phyloP scores from a whole-genome alignment of 2,113 vertebrate species.

The Litocranius walleri region DNA sequence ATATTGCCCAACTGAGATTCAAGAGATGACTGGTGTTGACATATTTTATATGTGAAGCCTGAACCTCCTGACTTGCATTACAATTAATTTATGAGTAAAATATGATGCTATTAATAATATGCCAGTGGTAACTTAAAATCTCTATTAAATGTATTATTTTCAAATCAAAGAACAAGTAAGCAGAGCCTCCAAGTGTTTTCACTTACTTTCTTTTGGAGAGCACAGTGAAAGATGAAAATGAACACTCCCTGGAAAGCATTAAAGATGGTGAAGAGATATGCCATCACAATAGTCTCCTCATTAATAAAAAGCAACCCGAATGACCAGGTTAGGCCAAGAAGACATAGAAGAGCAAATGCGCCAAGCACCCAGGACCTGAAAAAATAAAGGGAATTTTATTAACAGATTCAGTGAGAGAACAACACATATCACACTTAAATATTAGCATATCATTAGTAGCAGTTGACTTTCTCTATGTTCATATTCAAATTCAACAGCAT shows the following conservation, averaged over 20 bases:
- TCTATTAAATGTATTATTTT: not conserved
- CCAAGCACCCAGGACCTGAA: constrained; percentile 98
- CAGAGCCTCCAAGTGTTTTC: not conserved
- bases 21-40: not conserved
- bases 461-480: constrained; percentile 82
- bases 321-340: constrained; percentile 97
- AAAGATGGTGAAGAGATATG: constrained; percentile 99
- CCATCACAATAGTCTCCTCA: constrained; percentile 95
- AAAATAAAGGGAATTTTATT: constrained; percentile 78
- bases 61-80: not conserved
- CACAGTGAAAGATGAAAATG: constrained; percentile 99
- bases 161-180: not conserved
- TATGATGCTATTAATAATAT: not conserved
- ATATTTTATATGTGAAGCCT: not conserved
- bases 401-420: constrained; percentile 51
- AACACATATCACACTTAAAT: constrained; percentile 45
- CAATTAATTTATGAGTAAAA: not conserved
- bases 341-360: constrained; percentile 94
- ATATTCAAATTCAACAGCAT: constrained; percentile 81
- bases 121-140: not conserved
- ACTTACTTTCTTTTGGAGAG: constrained; percentile 98
- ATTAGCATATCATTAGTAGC: constrained; percentile 78
- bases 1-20: not conserved
- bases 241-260: constrained; percentile 99
- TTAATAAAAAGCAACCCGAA: constrained; percentile 98